Evolutionary conservation across 2,797 vertebrate species (phyloP), one percentile per base, ranked within the genome.

Genomic region (Heterohyrax brucei): DNA sequence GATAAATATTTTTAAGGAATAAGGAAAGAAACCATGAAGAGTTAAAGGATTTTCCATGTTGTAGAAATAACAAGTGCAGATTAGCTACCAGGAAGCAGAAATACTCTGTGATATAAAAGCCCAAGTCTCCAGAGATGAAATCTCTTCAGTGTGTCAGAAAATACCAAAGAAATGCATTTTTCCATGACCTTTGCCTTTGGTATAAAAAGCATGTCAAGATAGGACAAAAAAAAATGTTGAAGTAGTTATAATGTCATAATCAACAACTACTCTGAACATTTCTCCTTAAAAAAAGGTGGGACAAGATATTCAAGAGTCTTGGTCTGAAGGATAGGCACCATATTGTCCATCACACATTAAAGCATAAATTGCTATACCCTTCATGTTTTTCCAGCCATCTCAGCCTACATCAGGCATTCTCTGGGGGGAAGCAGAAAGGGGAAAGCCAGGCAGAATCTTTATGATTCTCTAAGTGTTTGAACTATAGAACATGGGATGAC

Each of bases 61-160:
- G 3, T 70, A 68, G 21, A 72, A n/a, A 3, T 64, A 10, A 56
- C 53, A 16, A 56, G 12, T 56, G 13, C 53, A 56, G 39, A 16
- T 61, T 48, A 46, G 30, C 79, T 53, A 26, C 81, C 39, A 33
- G 6, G 28, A 24, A 12, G 33, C 19, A 86, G 21, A 21, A 62
- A 0, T 12, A 9, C 14, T 66, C 26, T 75, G 26, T 24, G 4
- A 46, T 70, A 3, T 7, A 28, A 87, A 83, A 85, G 8, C 56
- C 30, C n/a, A 24, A 28, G 3, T 62, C 30, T 85, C 50, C 12
- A 24, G n/a, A 66, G 73, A 77, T 48, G 39, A 77, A 94, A 61
- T 50, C 22, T 94, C 39, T 91, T 61, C 24, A n/a, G 53, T 44
- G 77, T 89, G 24, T 68, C 30, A 16, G 76, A 84, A 89, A 95